Evolutionary conservation across 2,797 vertebrate species (phyloP), one percentile per base, ranked within the genome.

Genomic region (Chrosomus eos): DNA sequence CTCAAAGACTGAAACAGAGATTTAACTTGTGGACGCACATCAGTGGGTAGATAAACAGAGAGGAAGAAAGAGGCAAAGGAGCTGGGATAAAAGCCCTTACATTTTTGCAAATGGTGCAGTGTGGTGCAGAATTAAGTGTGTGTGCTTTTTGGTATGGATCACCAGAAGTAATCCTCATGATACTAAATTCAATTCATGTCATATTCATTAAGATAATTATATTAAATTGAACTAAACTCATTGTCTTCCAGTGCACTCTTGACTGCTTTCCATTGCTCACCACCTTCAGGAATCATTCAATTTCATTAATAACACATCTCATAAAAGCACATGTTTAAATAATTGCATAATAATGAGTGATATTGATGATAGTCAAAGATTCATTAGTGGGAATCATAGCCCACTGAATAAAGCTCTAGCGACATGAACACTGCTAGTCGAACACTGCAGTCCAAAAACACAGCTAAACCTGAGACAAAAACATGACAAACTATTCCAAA

Each of bases 131-230:
- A 10, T 68, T 79, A 75, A 28, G 19, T 78, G 31, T 77, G 51
- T 76, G 28, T 68, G 45, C 73, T 71, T 26, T 58, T 58, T 11
- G 14, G 28, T 40, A 55, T 73, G 67, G 36, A 79, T 62, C 68
- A 26, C 23, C 33, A 58, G 33, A 83, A 67, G 64, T 80, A 13
- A 78, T 60, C 36, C 48, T 26, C 60, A 66, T 53, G 43, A 66
- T 26, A 31, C 73, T 53, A 23, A 67, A 77, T 43, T 38, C 51
- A 71, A 78, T 71, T 77, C 51, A 71, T 28, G 51, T 70, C 36
- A 70, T 55, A 43, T 78, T 84, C 36, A 70, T 77, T 58, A 45
- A 70, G 82, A 58, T 70, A 84, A 78, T 84, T 84, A 70, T 55
- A 45, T 78, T 60, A 19, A 78, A 78, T 71, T 60, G 13, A 84